Evolutionary conservation across 2,888 invertebrate genomes (phyloP).

Genomic region (Selenia dentaria): DNA sequence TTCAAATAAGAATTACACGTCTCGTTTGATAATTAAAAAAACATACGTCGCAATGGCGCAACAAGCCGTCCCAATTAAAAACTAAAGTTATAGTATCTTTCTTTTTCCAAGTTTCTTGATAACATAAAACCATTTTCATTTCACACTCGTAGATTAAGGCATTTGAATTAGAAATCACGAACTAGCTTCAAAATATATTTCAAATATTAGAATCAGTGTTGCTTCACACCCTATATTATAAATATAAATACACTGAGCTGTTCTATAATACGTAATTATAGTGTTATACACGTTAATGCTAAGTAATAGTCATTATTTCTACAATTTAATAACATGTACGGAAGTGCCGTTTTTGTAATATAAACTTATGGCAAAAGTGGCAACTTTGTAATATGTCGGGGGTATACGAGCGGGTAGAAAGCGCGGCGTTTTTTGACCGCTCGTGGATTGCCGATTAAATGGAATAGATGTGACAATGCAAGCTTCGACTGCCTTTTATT

Average conservation of each 20-base stretch:
- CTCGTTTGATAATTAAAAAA: background rate
- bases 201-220: slow-evolving; percentile 77
- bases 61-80: slow-evolving; percentile 12
- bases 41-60: slow-evolving; percentile 1
- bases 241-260: slow-evolving; percentile 72
- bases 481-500: slow-evolving; percentile 74
- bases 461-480: slow-evolving; percentile 65
- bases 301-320: slow-evolving; percentile 74
- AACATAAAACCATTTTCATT: slow-evolving; percentile 45
- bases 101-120: too few species aligned
- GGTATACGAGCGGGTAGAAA: slow-evolving; percentile 7
- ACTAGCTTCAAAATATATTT: slow-evolving; percentile 77
- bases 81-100: too few species aligned
- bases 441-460: slow-evolving; percentile 35
- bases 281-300: slow-evolving; percentile 75
- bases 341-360: slow-evolving; percentile 20
- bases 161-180: slow-evolving; percentile 72
- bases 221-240: slow-evolving; percentile 69
- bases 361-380: background rate
- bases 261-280: slow-evolving; percentile 80
- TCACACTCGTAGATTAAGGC: slow-evolving; percentile 56
- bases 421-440: slow-evolving; percentile 3
- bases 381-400: slow-evolving; percentile 8
- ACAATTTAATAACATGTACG: slow-evolving; percentile 47
- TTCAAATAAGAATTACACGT: background rate